phyloP scores from a whole-genome alignment of 2,888 invertebrate species.

The Cenopis cana region DNA sequence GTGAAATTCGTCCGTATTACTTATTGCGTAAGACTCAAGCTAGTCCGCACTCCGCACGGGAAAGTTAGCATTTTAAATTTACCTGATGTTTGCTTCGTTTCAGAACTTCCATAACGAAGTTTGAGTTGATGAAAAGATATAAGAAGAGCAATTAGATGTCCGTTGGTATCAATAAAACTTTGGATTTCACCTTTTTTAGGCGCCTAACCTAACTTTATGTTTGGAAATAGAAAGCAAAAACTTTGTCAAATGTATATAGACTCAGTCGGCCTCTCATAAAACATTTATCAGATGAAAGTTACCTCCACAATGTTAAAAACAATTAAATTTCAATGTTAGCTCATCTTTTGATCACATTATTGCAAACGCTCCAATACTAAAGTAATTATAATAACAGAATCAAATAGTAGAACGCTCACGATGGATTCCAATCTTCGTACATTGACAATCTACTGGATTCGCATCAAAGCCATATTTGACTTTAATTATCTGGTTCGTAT shows the following conservation, averaged over 20 bases:
- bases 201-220: neutral
- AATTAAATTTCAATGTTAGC: neutral
- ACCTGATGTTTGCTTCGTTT: slow-evolving; percentile 38
- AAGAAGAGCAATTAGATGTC: slow-evolving; percentile 1
- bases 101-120: slow-evolving; percentile 23
- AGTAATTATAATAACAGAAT: slow-evolving; percentile 17
- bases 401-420: neutral
- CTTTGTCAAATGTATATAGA: neutral
- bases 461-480: slow-evolving; percentile 22
- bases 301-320: neutral
- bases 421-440: slow-evolving; percentile 5
- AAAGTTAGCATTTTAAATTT: slow-evolving; percentile 33
- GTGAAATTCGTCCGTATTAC: slow-evolving; percentile 10
- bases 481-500: slow-evolving; percentile 7
- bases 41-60: neutral
- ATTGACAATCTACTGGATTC: slow-evolving; percentile 1
- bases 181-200: neutral
- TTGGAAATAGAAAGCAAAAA: neutral
- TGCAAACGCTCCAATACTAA: neutral
- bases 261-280: too few species aligned
- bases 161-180: neutral
- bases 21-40: neutral
- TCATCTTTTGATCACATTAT: neutral
- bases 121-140: slow-evolving; percentile 21
- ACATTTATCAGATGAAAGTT: too few species aligned